These are phyloP conservation scores for Hydra vulgaris DNA, from an alignment of 30 jellyfish, hydroid and myxozoan species.

Conservation along the genomic window DNA sequence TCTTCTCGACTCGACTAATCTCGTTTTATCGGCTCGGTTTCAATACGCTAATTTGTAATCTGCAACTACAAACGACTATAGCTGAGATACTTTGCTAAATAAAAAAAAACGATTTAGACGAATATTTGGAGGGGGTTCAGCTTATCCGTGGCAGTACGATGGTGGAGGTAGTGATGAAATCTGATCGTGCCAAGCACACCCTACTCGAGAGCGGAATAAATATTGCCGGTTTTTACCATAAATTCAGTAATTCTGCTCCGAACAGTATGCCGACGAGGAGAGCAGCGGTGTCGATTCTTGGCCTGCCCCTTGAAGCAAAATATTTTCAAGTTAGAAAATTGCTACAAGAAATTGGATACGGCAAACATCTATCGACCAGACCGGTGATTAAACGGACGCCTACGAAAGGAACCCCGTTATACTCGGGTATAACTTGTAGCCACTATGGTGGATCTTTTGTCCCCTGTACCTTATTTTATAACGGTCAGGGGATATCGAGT, in stretches of 20 bases:
- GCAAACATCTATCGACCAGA: not conserved
- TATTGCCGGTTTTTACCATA: not conserved
- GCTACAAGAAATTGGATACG: not conserved
- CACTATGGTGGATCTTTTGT: not conserved
- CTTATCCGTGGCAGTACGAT: not conserved
- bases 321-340: not conserved
- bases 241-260: not conserved
- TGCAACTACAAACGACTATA: not conserved
- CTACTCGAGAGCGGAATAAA: not conserved
- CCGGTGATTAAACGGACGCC: not conserved
- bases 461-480: not conserved
- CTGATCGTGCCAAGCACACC: not conserved
- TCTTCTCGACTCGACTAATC: not conserved
- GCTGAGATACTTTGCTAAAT: not conserved
- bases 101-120: not conserved
- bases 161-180: not conserved
- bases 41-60: not conserved
- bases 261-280: not conserved
- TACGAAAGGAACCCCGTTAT: not conserved
- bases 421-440: not conserved
- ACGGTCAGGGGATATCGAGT: not conserved
- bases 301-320: not conserved
- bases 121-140: not conserved
- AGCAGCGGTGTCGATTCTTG: not conserved
- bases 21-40: not conserved